Base-by-base conservation (phyloP, 1,140 invertebrate genomes). In the Elymnias hypermnestra region DNA sequence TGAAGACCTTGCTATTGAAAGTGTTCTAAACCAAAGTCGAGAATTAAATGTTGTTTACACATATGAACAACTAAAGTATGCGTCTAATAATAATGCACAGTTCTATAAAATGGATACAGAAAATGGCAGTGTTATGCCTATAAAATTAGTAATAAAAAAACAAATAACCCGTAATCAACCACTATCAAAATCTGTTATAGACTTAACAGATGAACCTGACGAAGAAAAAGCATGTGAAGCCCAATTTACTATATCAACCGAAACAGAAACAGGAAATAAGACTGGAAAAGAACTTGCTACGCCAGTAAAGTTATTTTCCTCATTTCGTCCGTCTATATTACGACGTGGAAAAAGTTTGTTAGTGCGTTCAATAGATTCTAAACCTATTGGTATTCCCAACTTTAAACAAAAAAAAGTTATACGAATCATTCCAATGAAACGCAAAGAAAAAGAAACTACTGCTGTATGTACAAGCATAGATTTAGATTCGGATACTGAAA, bases 41-140 rank as follows among this genome's bases (percentile, higher is more conserved):
- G 33, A 63, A 10, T 53, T 67, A 9, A 52, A 49, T 22, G 48
- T 72, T 14, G 41, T 82, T 8, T 67, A 61, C 17, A 68, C 74
- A 8, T 65, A 71, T 40, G 15, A 19, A 4, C 69, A 77, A 48
- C 45, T 82, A 3, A 77, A 71, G 53, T 68, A 64, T 29, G 67
- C 63, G 13, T 58, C 45, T 22, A 36, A 60, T 29, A 52, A 66
- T 7, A 50, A 62, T 8, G 62, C 50, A 1, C 40, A 40, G 26
- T 82, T 79, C 49, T 82, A 56, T 39, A 77, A 77, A 65, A 47
- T 75, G 41, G 63, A 82, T 21, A 40, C 60, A 8, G 38, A 45
- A 6, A 68, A 57, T 1, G 68, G 71, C 22, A 14, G 49, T 21
- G 57, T 79, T 12, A 7, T 51, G 8, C 52, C 57, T 5, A 70